These are phyloP conservation scores for Atopsyche davidsoni DNA, from an alignment of 1,140 invertebrate genomes.

Conservation along the genomic window DNA sequence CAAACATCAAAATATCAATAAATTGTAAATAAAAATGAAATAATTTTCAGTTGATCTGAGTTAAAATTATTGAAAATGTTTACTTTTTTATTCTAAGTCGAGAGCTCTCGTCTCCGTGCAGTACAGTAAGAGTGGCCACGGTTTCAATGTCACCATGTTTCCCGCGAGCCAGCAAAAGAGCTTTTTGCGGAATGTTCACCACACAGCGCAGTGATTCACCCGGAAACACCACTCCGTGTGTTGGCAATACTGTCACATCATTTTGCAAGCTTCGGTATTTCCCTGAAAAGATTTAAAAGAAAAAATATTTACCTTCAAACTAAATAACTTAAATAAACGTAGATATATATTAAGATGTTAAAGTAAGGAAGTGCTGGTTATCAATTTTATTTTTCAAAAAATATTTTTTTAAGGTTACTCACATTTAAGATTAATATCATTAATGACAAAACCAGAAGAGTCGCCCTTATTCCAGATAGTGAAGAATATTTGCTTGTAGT, in stretches of 20 bases:
- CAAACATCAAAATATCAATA: conserved; percentile 4
- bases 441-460: conserved; percentile 17
- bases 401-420: no score
- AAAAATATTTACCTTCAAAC: conserved; percentile 1
- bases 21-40: no score
- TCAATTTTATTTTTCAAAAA: no score
- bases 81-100: conserved; percentile 26
- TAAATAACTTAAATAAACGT: background rate
- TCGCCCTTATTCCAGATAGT: conserved; percentile 27
- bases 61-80: background rate
- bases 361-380: no score
- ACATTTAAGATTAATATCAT: conserved; percentile 28
- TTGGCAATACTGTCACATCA: conserved; percentile 19
- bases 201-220: conserved; percentile 14
- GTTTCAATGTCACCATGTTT: conserved; percentile 21
- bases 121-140: conserved; percentile 17
- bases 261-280: conserved; percentile 22
- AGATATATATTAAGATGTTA: no score
- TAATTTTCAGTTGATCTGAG: no score
- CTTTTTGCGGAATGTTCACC: conserved; percentile 19
- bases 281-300: conserved; percentile 17
- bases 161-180: conserved; percentile 7
- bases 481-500: conserved; percentile 24
- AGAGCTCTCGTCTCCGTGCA: conserved; percentile 25
- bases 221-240: conserved; percentile 4